Conservation (phyloP, 2,888 invertebrate genomes). For the Ditula angustiorana region DNA sequence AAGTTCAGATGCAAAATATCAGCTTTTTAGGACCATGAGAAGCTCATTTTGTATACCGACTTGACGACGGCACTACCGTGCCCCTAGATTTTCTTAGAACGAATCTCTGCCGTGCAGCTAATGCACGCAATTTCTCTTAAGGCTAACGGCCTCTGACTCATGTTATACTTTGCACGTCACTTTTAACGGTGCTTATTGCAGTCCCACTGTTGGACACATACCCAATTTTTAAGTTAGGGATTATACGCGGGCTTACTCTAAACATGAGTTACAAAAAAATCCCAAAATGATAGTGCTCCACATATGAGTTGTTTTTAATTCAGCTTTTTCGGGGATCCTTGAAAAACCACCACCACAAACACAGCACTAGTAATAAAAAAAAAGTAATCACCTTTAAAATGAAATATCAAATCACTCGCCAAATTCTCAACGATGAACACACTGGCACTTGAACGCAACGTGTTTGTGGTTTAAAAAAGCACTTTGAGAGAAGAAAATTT, state of each 20-base stretch:
- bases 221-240: background rate
- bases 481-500: conserved; percentile 49
- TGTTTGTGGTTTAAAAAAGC: conserved; percentile 63
- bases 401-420: conserved; percentile 80
- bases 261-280: too few species aligned
- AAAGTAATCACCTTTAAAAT: conserved; percentile 76
- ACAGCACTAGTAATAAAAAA: conserved; percentile 52
- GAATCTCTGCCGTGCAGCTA: conserved; percentile 22
- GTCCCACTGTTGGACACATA: background rate
- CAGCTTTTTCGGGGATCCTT: background rate
- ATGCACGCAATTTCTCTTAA: conserved; percentile 30
- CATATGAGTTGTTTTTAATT: background rate
- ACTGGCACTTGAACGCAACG: conserved; percentile 80
- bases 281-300: too few species aligned
- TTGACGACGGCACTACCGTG: too few species aligned
- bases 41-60: too few species aligned
- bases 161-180: conserved; percentile 21
- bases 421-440: conserved; percentile 78
- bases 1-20: too few species aligned
- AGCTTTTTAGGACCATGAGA: too few species aligned
- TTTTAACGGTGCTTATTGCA: background rate
- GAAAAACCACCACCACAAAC: conserved; percentile 37
- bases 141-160: conserved; percentile 35
- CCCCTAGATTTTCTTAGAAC: background rate
- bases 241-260: too few species aligned